A percentile compares a stretch with the other conserved stretches of the same genome.
phyloP scores from a whole-genome alignment of 1,140 invertebrate genomes.

The Acyrthosiphon pisum region DNA sequence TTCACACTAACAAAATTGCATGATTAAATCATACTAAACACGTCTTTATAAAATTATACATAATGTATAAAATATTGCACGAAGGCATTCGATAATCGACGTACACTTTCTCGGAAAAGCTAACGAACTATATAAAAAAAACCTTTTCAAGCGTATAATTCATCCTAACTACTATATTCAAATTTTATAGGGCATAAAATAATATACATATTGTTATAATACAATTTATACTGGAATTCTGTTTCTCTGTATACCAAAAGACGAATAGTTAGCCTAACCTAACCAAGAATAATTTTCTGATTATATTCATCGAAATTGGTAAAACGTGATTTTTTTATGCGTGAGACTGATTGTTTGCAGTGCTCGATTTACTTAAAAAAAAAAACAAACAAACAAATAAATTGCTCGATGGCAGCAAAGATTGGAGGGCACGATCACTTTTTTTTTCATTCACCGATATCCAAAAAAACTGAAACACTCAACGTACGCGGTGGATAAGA shows the following conservation, averaged over 20 bases:
- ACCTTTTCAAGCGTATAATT: slow-evolving; percentile 2
- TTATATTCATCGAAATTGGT: background rate
- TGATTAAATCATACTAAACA: background rate
- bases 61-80: background rate
- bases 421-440: background rate
- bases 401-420: background rate
- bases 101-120: background rate
- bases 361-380: background rate
- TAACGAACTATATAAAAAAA: slow-evolving; percentile 13
- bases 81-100: background rate
- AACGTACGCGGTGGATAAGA: background rate
- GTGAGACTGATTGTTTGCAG: background rate
- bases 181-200: background rate
- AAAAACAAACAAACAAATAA: background rate
- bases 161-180: background rate
- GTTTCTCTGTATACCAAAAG: background rate
- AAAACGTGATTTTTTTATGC: background rate
- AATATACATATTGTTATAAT: background rate
- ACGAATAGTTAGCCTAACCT: background rate
- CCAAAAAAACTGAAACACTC: background rate
- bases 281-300: background rate
- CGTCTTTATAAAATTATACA: background rate
- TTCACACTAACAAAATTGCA: background rate
- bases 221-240: background rate
- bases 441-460: background rate